Base-by-base conservation (phyloP, 2,888 invertebrate genomes). In the Schrankia costaestrigalis region DNA sequence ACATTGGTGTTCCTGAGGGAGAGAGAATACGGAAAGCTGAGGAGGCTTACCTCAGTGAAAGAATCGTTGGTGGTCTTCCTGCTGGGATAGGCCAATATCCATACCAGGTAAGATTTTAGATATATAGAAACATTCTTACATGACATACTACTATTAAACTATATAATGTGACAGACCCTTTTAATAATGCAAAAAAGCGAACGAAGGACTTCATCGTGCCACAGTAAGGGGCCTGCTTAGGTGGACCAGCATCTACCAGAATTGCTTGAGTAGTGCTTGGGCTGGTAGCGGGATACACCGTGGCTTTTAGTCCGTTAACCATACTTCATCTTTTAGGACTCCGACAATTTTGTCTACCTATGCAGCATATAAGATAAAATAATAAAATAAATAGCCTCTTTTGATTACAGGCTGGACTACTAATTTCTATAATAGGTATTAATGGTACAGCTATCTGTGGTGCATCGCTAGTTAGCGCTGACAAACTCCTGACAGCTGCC, bases 401-500 rank as follows among this genome's bases (percentile, higher is more conserved):
- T 2, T 10, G 4, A 11, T 29, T 9, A 5, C 14, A 56, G 56
- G 56, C 45, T 46, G 56, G 56, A 19, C 47, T 56, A 8, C 29
- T 56, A 7, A 42, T 35, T n/a, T 32, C 29, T 5, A 41, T 50
- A 8, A 26, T 25, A 4, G 42, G 30, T n/a, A 17, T 44, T 1
- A 4, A 23, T 2, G 44, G 36, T 7, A 52, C 50, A 2, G 73
- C 66, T 14, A 42, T 78, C 0, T 79, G 80, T 26, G 78, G 80
- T 1, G 78, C 63, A 23, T 65, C 73, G 2, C 51, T 80, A 0
- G 12, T 79, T 19, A 63, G 42, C 11, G 2, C 35, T 1, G 49
- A 44, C 29, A 57, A 68, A 5, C 51, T 76, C 1, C 14, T 71
- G 7, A 78, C 78, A 0, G 79, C 79, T 17, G 79, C 78, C n/a